Conservation (phyloP, 2,797 vertebrate genomes). For the Rhabdophis nuchalis region DNA sequence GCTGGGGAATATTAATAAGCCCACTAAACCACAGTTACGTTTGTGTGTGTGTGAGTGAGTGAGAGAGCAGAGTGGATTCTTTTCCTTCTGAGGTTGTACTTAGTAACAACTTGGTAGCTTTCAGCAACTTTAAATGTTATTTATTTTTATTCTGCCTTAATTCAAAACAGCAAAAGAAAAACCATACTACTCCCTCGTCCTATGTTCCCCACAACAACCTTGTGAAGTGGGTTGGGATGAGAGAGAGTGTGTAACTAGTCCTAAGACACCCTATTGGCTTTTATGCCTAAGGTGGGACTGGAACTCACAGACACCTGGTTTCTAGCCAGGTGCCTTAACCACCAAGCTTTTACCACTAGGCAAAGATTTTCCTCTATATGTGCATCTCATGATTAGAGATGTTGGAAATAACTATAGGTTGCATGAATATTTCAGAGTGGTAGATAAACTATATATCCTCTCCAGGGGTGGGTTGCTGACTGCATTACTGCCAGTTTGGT, state of each 20-base stretch:
- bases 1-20: no score
- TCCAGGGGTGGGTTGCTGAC: neutral
- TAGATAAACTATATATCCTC: conserved; percentile 12
- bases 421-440: conserved; percentile 51
- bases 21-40: no score
- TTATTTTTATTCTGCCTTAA: no score
- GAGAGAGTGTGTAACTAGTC: no score
- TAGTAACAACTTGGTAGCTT: conserved; percentile 28
- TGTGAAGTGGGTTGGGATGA: no score
- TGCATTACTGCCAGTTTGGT: no score
- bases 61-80: no score
- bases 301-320: neutral
- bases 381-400: neutral
- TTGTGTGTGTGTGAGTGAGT: no score
- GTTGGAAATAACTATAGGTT: conserved; percentile 16
- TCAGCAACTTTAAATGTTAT: neutral
- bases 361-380: conserved; percentile 46
- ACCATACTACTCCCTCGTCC: no score
- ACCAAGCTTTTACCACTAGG: neutral
- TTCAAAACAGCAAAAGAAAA: no score
- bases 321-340: neutral
- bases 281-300: neutral
- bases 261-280: no score
- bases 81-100: conserved; percentile 16
- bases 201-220: no score